Conservation (phyloP, 2,113 vertebrate genomes). For the Podocnemis expansa region DNA sequence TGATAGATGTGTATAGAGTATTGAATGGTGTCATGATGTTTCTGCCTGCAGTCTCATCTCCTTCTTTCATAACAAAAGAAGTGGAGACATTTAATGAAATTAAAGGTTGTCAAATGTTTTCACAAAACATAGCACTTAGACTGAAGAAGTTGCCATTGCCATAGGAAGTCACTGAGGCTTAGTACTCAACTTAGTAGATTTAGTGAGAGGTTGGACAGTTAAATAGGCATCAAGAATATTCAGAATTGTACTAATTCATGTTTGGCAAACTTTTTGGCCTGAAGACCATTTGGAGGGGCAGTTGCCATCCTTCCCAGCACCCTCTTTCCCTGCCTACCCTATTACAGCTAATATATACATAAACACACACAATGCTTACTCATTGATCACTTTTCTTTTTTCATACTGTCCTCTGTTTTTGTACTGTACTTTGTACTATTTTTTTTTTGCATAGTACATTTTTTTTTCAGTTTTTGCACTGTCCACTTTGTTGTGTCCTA, state of each 20-base stretch:
- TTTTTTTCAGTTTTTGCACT: too few relatives aligned
- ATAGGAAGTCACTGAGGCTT: background rate
- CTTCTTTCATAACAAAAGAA: background rate
- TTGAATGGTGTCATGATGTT: background rate
- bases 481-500: too few relatives aligned
- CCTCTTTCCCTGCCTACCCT: too few relatives aligned
- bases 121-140: background rate
- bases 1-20: background rate
- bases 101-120: constrained; percentile 5
- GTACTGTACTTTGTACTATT: too few relatives aligned
- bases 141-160: background rate
- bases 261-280: too few relatives aligned
- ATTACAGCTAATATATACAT: too few relatives aligned
- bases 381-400: too few relatives aligned
- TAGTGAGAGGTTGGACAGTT: background rate
- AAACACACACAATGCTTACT: too few relatives aligned
- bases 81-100: background rate
- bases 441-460: too few relatives aligned
- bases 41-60: background rate
- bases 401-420: too few relatives aligned
- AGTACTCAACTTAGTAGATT: background rate
- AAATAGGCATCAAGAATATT: background rate
- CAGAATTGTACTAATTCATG: background rate
- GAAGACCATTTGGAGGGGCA: too few relatives aligned
- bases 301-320: too few relatives aligned